A percentile compares a stretch with the other conserved stretches of the same genome.
Evolutionary conservation across 2,113 vertebrate genomes (phyloP).

Genomic region (Peucedramus taeniatus): DNA sequence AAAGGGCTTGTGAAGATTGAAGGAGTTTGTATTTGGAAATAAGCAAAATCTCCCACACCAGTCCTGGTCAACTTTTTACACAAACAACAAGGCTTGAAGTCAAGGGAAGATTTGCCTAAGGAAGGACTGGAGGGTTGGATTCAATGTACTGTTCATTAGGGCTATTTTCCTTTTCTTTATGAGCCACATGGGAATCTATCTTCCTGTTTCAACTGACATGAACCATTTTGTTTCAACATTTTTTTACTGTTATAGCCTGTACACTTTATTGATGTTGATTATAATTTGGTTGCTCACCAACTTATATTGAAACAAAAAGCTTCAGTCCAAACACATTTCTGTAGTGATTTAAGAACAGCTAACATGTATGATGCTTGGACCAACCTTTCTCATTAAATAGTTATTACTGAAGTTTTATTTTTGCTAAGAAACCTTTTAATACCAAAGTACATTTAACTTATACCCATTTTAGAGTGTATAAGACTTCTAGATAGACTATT

Average conservation of each 20-base stretch:
- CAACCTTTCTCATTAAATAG: conserved; percentile 14
- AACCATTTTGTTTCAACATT: conserved; percentile 45
- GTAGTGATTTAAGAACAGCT: conserved; percentile 39
- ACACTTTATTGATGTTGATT: conserved; percentile 48
- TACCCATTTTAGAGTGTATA: background rate
- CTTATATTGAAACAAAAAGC: conserved; percentile 35
- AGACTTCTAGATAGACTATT: background rate
- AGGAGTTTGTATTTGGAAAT: background rate
- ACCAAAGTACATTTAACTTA: background rate
- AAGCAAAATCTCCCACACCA: background rate
- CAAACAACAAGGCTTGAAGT: background rate
- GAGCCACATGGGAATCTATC: conserved; percentile 38
- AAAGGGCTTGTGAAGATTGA: background rate
- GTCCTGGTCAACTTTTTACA: background rate
- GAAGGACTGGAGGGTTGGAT: background rate
- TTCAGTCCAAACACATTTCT: conserved; percentile 33
- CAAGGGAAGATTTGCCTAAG: conserved; percentile 1
- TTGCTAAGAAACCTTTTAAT: background rate
- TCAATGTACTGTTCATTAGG: conserved; percentile 23
- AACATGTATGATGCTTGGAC: background rate
- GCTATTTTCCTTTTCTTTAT: conserved; percentile 35
- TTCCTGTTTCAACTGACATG: conserved; percentile 38
- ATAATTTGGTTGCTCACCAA: conserved; percentile 54
- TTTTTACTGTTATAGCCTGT: conserved; percentile 38
- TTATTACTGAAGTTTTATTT: background rate